These are phyloP conservation scores for Scaptodrosophila lebanonensis DNA, from an alignment of 1,140 invertebrate species.

Conservation along the genomic window DNA sequence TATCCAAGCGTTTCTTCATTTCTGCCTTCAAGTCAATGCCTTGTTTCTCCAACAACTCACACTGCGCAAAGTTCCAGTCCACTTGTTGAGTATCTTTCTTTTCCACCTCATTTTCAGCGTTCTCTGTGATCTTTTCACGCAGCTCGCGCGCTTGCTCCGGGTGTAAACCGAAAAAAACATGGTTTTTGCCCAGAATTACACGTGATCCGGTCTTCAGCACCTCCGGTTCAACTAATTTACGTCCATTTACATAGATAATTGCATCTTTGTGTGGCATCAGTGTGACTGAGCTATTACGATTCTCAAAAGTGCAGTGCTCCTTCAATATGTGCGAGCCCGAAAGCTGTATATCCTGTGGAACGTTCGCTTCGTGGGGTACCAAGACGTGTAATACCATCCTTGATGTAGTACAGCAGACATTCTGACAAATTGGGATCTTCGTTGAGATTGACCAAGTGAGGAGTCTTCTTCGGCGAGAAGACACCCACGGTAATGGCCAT, in stretches of 20 bases:
- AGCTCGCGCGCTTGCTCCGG: conserved; percentile 88
- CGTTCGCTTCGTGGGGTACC: conserved; percentile 93
- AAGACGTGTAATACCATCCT: conserved; percentile 94
- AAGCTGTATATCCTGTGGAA: conserved; percentile 95
- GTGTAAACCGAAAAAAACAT: conserved; percentile 99
- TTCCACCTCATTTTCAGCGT: conserved; percentile 77
- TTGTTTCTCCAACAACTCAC: conserved; percentile 98
- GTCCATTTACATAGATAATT: conserved; percentile 96
- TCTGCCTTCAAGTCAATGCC: conserved; percentile 99
- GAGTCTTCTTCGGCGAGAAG: conserved; percentile 98
- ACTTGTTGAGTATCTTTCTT: conserved; percentile 84
- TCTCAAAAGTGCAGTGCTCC: conserved; percentile 97
- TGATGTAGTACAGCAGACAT: conserved; percentile 99
- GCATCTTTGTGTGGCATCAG: conserved; percentile 91
- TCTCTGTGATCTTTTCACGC: conserved; percentile 78
- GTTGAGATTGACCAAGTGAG: conserved; percentile 98
- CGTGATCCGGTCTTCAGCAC: conserved; percentile 95
- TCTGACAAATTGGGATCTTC: conserved; percentile 99
- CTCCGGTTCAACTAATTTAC: conserved; percentile 89
- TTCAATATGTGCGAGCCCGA: conserved; percentile 94
- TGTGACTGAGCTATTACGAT: conserved; percentile 91
- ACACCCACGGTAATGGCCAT: conserved; percentile 98
- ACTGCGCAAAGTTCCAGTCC: conserved; percentile 99
- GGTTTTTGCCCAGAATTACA: conserved; percentile 98
- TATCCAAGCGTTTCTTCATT: conserved; percentile 96